These are phyloP conservation scores for Pterois miles DNA, from an alignment of 2,797 vertebrate species.

Conservation along the genomic window DNA sequence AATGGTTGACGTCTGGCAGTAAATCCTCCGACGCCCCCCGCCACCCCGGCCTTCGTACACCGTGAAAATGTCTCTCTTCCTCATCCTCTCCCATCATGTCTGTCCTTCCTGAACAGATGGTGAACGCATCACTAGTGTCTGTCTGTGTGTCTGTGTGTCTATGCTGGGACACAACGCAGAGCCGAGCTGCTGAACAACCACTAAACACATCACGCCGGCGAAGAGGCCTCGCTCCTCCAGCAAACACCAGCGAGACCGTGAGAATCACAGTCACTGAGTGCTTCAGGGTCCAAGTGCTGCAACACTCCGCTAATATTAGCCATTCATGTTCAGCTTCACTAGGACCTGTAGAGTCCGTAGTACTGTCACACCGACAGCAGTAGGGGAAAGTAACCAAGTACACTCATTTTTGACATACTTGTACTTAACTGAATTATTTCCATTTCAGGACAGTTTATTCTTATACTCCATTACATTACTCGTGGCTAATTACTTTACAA, in stretches of 20 bases:
- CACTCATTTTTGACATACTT: not conserved
- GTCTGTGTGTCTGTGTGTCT: constrained; percentile 68
- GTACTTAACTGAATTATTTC: not conserved
- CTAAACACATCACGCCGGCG: constrained; percentile 52
- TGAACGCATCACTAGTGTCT: constrained; percentile 71
- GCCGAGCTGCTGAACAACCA: constrained; percentile 35
- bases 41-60: constrained; percentile 16
- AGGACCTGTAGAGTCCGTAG: not conserved
- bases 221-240: constrained; percentile 41
- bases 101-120: constrained; percentile 73
- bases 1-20: constrained; percentile 45
- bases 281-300: constrained; percentile 16
- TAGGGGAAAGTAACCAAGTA: not conserved
- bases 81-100: constrained; percentile 58
- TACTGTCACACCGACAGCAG: not conserved
- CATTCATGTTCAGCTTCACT: not conserved
- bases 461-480: too few relatives aligned
- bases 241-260: constrained; percentile 40
- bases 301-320: constrained; percentile 20
- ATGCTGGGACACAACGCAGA: constrained; percentile 56
- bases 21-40: constrained; percentile 38
- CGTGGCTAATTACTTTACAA: too few relatives aligned
- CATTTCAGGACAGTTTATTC: not conserved
- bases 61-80: constrained; percentile 61
- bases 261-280: constrained; percentile 30